Base-by-base conservation (phyloP, 2,113 vertebrate species). In the Saccopteryx bilineata region DNA sequence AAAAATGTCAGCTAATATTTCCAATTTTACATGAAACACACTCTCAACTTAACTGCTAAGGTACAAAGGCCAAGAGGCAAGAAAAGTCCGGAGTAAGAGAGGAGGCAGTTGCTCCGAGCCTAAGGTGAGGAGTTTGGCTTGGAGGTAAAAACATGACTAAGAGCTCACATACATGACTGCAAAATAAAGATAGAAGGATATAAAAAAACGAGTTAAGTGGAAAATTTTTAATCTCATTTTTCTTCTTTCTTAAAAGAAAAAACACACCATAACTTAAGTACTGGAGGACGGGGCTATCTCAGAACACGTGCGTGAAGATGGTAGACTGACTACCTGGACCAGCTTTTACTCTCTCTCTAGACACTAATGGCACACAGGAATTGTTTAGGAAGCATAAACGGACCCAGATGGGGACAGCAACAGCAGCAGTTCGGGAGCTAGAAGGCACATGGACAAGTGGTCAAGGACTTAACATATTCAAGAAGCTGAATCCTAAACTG, bases 291-390 rank as follows among this genome's bases (percentile, higher is more conserved):
- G 21, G 6, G 21, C 7, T 6, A 2, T 19, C 46, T 56, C 26
- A 31, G 76, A 68, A 87, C 54, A 63, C 1, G 7, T 4, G 48
- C 46, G 6, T 28, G 31, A 56, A 31, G n/a, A 76, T 24, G 26
- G 61, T 0, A 58, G 39, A 7, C 0, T 48, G 48, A 52, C 33
- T 7, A 56, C 23, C 21, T 0, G 2, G 0, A 60, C 14, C n/a
- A 39, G 39, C 14, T 48, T 56, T 52, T 18, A 88, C 1, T 90
- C 68, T 31, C 50, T 56, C 28, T 85, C 54, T 33, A 39, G 65
- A 65, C 31, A 26, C 58, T 63, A 58, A 54, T 26, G 46, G 3
- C 33, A 48, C 15, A 31, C 81, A 48, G 23, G 18, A 2, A 11
- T 26, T 52, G 50, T 24, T 60, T 39, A n/a, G n/a, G 56, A 28